These are phyloP conservation scores for Clavelina lepadiformis DNA, from an alignment of 23 tunicate genomes.

Conservation along the genomic window DNA sequence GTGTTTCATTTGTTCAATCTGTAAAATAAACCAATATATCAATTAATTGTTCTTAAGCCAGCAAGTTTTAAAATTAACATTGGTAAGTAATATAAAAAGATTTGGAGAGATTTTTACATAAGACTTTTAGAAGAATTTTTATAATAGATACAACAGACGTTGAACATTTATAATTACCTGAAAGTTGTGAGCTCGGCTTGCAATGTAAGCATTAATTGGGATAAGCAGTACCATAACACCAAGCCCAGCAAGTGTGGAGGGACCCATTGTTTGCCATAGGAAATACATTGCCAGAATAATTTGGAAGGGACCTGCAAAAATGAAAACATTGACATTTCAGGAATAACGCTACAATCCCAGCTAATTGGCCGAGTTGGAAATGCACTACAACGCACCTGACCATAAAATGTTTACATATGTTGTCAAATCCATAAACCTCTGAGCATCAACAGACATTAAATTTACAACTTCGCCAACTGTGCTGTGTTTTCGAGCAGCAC, in stretches of 20 bases:
- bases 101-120: no score
- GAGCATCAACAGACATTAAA: constrained; percentile 98
- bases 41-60: no score
- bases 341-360: no score
- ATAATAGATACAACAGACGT: no score
- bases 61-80: no score
- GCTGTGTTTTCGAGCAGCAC: constrained; percentile 69
- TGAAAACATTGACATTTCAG: not conserved
- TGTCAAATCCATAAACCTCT: constrained; percentile 88
- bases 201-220: constrained; percentile 79
- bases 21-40: not conserved
- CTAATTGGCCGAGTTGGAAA: no score
- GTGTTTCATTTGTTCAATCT: constrained; percentile 52
- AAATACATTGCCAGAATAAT: constrained; percentile 85
- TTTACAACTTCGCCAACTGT: constrained; percentile 97
- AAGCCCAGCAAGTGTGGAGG: constrained; percentile 70
- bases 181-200: constrained; percentile 58
- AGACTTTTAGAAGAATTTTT: no score
- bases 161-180: no score
- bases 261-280: constrained; percentile 65
- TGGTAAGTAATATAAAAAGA: no score
- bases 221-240: constrained; percentile 86
- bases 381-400: constrained; percentile 65
- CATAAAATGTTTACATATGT: constrained; percentile 77
- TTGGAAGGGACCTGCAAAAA: constrained; percentile 79